A percentile compares a stretch with the other conserved stretches of the same genome.
Evolutionary conservation across 2,113 vertebrate genomes (phyloP).

Genomic region (Oenanthe oenanthe): DNA sequence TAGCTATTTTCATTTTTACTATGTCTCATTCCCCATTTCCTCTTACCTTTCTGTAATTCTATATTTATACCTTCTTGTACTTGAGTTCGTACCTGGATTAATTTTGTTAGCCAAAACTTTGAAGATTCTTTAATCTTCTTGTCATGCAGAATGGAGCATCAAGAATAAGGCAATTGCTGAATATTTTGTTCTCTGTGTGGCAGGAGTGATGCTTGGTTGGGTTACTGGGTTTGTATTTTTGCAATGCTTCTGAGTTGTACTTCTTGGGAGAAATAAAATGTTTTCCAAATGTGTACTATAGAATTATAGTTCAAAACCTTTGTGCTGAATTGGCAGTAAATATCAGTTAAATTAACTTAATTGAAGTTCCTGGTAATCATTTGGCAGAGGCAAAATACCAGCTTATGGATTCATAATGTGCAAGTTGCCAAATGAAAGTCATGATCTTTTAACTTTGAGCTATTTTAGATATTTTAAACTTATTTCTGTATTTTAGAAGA

Average conservation of each 20-base stretch:
- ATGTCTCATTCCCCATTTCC: background rate
- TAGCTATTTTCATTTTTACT: background rate
- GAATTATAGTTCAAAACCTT: conserved; percentile 24
- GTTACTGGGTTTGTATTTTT: background rate
- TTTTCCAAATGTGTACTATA: background rate
- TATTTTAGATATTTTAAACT: conserved; percentile 4
- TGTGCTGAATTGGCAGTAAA: background rate
- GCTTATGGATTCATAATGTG: background rate
- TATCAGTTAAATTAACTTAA: conserved; percentile 21
- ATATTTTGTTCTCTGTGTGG: background rate
- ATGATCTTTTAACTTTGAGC: background rate
- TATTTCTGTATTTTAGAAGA: background rate
- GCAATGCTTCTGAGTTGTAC: background rate
- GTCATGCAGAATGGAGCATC: background rate
- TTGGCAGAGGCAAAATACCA: background rate
- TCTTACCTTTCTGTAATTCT: background rate
- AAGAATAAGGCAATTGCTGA: background rate
- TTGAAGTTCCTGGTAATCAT: background rate
- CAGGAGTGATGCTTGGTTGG: background rate
- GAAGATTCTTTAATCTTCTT: background rate
- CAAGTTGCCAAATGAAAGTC: conserved; percentile 7
- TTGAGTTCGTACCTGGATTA: background rate
- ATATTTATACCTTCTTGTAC: background rate
- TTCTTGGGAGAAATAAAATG: background rate
- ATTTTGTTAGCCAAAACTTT: background rate